Base-by-base conservation (phyloP, 2,888 invertebrate genomes). In the Polyommatus icarus region DNA sequence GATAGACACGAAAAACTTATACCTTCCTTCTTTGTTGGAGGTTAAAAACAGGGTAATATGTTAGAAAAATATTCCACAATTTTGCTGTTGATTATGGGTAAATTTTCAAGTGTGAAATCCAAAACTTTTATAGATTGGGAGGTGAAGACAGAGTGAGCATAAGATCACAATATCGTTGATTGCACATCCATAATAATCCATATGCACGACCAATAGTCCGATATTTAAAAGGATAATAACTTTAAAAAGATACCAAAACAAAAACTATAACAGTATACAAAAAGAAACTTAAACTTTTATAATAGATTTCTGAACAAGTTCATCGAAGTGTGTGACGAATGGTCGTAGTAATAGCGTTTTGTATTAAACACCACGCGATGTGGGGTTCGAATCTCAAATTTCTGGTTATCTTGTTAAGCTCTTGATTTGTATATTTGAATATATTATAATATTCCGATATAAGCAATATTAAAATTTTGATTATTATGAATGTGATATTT, bases 321-420 rank as follows among this genome's bases (percentile, higher is more conserved):
- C 50, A 40, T 50, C 8, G 18, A 29, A 50, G 75, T 79, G 84
- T 81, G 82, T 83, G 84, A 84, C 84, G 82, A 82, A 82, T 79
- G 77, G 78, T 79, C 73, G 78, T 81, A 82, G 84, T 86, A 84
- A 85, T 84, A 83, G 80, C 80, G 80, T 82, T 80, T 79, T 81
- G 81, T 82, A 84, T 81, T 82, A 82, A 84, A 81, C 83, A 82
- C 82, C 82, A 82, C 82, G 82, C 85, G 83, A 85, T 59, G 59
- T 59, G 59, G 59, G 59, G 59, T 59, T 59, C 10, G 59, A 59
- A 59, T 59, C 8, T 10, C 7, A 20, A 59, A 59, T 8, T 59
- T 59, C 20, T 8, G 20, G 59, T 59, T 50, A 59, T 59, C 59
- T 59, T 59, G 59, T 10, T 59, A 59, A 59, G 20, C n/a, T 20